Base-by-base conservation (phyloP, 2,113 vertebrate genomes). In the Clinocottus analis region DNA sequence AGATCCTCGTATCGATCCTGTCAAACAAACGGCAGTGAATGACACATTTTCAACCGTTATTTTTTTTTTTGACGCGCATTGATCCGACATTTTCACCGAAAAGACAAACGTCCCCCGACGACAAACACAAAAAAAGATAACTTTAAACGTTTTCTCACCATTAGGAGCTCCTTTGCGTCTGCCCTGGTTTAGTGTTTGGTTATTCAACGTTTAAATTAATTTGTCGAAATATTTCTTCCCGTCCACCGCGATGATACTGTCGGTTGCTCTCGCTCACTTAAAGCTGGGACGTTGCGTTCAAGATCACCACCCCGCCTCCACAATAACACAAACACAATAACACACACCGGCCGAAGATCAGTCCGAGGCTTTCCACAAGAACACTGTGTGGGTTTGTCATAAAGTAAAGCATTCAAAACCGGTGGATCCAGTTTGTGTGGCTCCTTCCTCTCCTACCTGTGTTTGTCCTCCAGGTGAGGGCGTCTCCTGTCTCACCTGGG, bases 1-100 rank as follows among this genome's bases (percentile, higher is more conserved):
- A 91, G 17, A 49, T 91, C 51, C 3, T 79, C 55, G 62, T 89
- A 89, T 9, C 87, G 89, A 47, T 91, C 85, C 89, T 92, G 84
- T 59, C 49, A 66, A 72, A 76, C 49, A 66, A 72, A 76, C 51
- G 33, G 5, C 8, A 23, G 0, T 4, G 21, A 49, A 21, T 9
- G 1, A 41, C 19, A 75, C 6, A 75, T 37, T n/a, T n/a, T 0
- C 12, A 27, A 37, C 6, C 0, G n/a, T 55, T 33, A 33, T 6
- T 33, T 37, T 6, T 17, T n/a, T 5, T 6, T 31, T 75, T 21
- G 27, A 39, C 58, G 19, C 1, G 12, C 13, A 25, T 72, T n/a
- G 23, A 7, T 33, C 37, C 5, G 13, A 68, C 9, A 61, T 10
- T 16, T 72, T 9, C 33, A 3, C 33, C 3, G 0, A 29, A 47